phyloP scores from a whole-genome alignment of 92 coral and sea anemone genomes.

The Paragorgia papillata region DNA sequence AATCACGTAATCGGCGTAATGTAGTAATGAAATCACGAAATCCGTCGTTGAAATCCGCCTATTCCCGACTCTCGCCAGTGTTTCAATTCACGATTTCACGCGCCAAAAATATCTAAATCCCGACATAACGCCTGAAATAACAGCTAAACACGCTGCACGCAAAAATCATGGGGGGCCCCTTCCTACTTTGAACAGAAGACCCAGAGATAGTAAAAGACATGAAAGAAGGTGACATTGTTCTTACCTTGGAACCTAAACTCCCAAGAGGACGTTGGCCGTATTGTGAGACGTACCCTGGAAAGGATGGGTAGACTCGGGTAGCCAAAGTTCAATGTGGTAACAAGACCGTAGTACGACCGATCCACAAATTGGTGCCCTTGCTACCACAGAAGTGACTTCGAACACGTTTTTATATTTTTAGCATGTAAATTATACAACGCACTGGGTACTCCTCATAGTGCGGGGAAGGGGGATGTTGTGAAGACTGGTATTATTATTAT shows the following conservation, averaged over 20 bases:
- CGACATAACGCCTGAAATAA: no score
- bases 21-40: conserved; percentile 2
- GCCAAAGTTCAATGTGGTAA: conserved; percentile 63
- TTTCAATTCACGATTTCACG: conserved; percentile 6
- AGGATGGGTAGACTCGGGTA: conserved; percentile 65
- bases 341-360: conserved; percentile 52
- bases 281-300: conserved; percentile 62
- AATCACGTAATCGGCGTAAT: not conserved
- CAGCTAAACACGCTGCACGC: no score
- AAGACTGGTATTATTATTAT: not conserved
- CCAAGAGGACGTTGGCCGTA: conserved; percentile 67
- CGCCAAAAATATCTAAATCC: conserved; percentile 1
- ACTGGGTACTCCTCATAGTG: conserved; percentile 14
- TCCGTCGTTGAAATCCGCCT: conserved; percentile 1
- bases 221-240: conserved; percentile 57
- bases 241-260: conserved; percentile 47
- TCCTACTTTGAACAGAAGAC: conserved; percentile 48
- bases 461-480: conserved; percentile 32
- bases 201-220: conserved; percentile 60
- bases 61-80: conserved; percentile 7
- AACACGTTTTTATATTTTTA: not conserved
- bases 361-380: conserved; percentile 58
- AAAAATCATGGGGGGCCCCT: conserved; percentile 26
- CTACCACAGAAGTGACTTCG: conserved; percentile 47
- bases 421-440: not conserved